Evolutionary conservation across 2,888 invertebrate genomes (phyloP).

Genomic region (Fragum whitleyi): DNA sequence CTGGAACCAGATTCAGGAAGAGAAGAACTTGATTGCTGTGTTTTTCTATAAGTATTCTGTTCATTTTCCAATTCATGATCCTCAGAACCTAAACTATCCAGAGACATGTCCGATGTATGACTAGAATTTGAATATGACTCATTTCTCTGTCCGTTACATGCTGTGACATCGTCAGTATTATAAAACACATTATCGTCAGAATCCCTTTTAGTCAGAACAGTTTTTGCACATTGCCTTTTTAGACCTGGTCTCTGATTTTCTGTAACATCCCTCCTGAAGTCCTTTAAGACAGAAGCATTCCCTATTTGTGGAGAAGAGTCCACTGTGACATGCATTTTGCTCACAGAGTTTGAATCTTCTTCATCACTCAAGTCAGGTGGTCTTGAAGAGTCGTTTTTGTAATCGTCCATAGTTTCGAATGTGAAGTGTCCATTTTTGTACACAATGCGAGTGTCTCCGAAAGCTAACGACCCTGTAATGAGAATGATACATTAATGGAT

Average conservation of each 20-base stretch:
- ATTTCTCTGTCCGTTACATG: slow-evolving; percentile 24
- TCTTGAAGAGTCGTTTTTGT: slow-evolving; percentile 46
- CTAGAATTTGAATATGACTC: slow-evolving; percentile 45
- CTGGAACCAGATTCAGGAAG: slow-evolving; percentile 57
- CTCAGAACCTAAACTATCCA: slow-evolving; percentile 46
- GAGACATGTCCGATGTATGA: slow-evolving; percentile 50
- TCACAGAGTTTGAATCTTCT: slow-evolving; percentile 17
- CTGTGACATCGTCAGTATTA: slow-evolving; percentile 37
- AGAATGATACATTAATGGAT: slow-evolving; percentile 25
- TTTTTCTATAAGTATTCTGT: slow-evolving; percentile 32
- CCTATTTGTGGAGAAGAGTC: slow-evolving; percentile 4
- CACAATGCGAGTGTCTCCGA: slow-evolving; percentile 66
- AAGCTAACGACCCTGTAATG: slow-evolving; percentile 64
- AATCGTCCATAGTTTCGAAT: slow-evolving; percentile 67
- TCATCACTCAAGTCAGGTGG: slow-evolving; percentile 29
- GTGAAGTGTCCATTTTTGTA: slow-evolving; percentile 73
- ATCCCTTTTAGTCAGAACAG: slow-evolving; percentile 44
- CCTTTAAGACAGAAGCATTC: slow-evolving; percentile 1
- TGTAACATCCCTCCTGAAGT: slow-evolving; percentile 48
- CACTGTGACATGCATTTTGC: slow-evolving; percentile 43
- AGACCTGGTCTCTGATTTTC: slow-evolving; percentile 34
- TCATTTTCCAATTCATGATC: slow-evolving; percentile 47
- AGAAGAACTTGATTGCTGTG: slow-evolving; percentile 50
- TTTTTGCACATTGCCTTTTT: slow-evolving; percentile 57
- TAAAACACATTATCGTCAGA: slow-evolving; percentile 50